Conservation (phyloP, 92 coral and sea anemone genomes). For the Phenganax stokvisi region DNA sequence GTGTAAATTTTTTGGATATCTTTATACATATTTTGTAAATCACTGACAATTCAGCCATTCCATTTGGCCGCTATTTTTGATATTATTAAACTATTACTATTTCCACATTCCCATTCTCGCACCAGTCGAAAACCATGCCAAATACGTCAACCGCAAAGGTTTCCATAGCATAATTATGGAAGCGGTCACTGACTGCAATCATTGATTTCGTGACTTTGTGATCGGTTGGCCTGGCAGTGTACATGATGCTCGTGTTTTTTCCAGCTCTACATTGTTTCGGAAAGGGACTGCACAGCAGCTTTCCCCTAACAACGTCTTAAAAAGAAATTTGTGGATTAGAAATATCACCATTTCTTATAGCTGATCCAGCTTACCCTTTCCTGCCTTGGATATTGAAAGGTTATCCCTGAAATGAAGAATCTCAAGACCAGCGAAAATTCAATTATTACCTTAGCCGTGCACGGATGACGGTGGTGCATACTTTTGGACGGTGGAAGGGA, state of each 20-base stretch:
- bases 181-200: slow-evolving; percentile 51
- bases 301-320: slow-evolving; percentile 31
- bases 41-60: too few species aligned
- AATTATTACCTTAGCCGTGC: slow-evolving; percentile 50
- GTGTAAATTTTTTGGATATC: too few species aligned
- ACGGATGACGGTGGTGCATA: slow-evolving; percentile 51
- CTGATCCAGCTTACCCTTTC: slow-evolving; percentile 53
- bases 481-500: slow-evolving; percentile 54
- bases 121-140: slow-evolving; percentile 42
- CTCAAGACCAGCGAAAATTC: slow-evolving; percentile 36
- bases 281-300: slow-evolving; percentile 30
- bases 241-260: slow-evolving; percentile 51
- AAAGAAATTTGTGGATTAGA: slow-evolving; percentile 39
- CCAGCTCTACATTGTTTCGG: slow-evolving; percentile 41
- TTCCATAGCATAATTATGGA: slow-evolving; percentile 51
- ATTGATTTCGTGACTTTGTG: slow-evolving; percentile 53
- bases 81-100: too few species aligned
- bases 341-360: slow-evolving; percentile 42
- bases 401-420: slow-evolving; percentile 39
- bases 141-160: slow-evolving; percentile 49
- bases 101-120: slow-evolving; percentile 38
- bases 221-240: slow-evolving; percentile 63
- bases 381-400: slow-evolving; percentile 54
- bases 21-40: too few species aligned
- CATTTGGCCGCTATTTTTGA: too few species aligned